A percentile compares a stretch with the other conserved stretches of the same genome.
These are phyloP conservation scores for Eueides isabella DNA, from an alignment of 1,140 invertebrate species.

Conservation along the genomic window DNA sequence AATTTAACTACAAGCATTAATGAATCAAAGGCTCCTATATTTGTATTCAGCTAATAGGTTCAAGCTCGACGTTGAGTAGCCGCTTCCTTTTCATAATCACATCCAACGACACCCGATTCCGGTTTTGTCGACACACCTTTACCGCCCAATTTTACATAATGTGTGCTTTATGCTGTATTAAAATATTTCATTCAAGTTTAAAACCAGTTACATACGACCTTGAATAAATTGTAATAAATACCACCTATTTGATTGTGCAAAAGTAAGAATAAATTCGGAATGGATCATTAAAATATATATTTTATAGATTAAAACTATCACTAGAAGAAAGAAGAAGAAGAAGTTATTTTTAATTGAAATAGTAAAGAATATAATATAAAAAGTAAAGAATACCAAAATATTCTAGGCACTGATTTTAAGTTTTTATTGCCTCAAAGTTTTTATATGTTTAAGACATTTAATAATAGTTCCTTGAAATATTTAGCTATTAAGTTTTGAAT, in stretches of 20 bases:
- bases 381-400: no score
- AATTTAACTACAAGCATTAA: background rate
- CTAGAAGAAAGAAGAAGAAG: background rate
- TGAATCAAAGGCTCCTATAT: slow-evolving; percentile 28
- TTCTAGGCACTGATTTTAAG: slow-evolving; percentile 10
- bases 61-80: slow-evolving; percentile 50
- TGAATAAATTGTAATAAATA: slow-evolving; percentile 24
- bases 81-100: slow-evolving; percentile 63
- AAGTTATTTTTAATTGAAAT: no score
- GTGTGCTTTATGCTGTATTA: slow-evolving; percentile 34
- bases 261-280: background rate
- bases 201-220: slow-evolving; percentile 51
- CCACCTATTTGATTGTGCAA: background rate
- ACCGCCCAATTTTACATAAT: slow-evolving; percentile 41
- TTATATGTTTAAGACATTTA: background rate
- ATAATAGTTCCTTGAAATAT: background rate
- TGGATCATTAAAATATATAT: background rate
- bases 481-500: slow-evolving; percentile 27
- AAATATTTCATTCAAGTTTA: slow-evolving; percentile 40
- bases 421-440: slow-evolving; percentile 12
- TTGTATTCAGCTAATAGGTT: slow-evolving; percentile 35
- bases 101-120: slow-evolving; percentile 53
- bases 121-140: slow-evolving; percentile 47
- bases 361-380: no score
- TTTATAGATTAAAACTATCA: slow-evolving; percentile 1